phyloP scores from a whole-genome alignment of 2,888 invertebrate genomes.

The Dorcus hopei region DNA sequence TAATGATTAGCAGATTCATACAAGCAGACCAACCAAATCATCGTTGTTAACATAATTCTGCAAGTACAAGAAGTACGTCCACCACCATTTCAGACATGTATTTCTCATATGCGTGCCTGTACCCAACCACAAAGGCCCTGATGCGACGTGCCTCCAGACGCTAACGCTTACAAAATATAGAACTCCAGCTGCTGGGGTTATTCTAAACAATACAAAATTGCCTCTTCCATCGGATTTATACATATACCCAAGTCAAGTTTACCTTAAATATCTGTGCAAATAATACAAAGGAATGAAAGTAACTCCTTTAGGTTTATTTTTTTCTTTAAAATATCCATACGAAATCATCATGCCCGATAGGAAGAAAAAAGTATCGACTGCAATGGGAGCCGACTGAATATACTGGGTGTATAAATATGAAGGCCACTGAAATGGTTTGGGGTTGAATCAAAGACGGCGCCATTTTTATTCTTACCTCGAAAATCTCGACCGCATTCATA shows the following conservation, averaged over 20 bases:
- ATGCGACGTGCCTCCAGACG: slow-evolving; percentile 17
- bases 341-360: slow-evolving; percentile 60
- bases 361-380: slow-evolving; percentile 65
- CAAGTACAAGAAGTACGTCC: slow-evolving; percentile 22
- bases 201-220: slow-evolving; percentile 29
- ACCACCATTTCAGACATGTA: slow-evolving; percentile 24
- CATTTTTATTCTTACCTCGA: too few relatives aligned
- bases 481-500: background rate
- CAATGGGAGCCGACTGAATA: slow-evolving; percentile 50
- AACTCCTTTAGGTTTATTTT: slow-evolving; percentile 8
- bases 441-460: too few relatives aligned
- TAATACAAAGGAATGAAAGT: slow-evolving; percentile 18
- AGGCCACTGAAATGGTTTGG: slow-evolving; percentile 41
- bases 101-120: slow-evolving; percentile 4
- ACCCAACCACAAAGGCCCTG: slow-evolving; percentile 23
- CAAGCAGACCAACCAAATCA: slow-evolving; percentile 6
- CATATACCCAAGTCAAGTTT: background rate
- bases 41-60: slow-evolving; percentile 25
- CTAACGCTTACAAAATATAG: slow-evolving; percentile 24
- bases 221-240: too few relatives aligned
- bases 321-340: slow-evolving; percentile 32
- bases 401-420: slow-evolving; percentile 24
- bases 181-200: slow-evolving; percentile 39
- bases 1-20: background rate
- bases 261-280: slow-evolving; percentile 46